Evolutionary conservation across 2,797 vertebrate species (phyloP), one percentile per base, ranked within the genome.

Genomic region (Pristis pectinata): DNA sequence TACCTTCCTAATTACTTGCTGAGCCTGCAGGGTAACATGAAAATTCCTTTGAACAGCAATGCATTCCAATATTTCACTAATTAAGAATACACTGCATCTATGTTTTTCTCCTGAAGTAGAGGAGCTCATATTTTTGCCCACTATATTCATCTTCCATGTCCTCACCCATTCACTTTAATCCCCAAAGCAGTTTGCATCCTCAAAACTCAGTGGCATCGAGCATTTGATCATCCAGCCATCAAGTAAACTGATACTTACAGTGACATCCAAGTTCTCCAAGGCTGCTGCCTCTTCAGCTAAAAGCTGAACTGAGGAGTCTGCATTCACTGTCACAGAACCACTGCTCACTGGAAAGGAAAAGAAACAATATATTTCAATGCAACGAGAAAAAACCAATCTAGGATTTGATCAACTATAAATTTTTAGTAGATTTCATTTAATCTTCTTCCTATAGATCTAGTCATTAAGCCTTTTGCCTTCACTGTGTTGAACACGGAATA

Each of bases 291-390:
- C 99, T 95, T 99, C 98, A 0, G 98, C 98, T 74, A 99, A 96
- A 95, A 99, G 96, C 95, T 99, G 99, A 95, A 99, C 98, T 0
- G 98, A 98, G 94, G 98, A 99, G 95, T 99, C 98, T 0, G 97
- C 97, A 0, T 99, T 98, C 95, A 99, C 98, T 0, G 98, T 98
- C 96, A 99, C 91, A 0, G 99, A 99, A 70, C 99, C 98, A 0
- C 98, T 99, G 97, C 99, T 99, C 96, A 99, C 98, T 99, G 96
- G 0, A 0, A 95, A 13, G 44, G n/a, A 49, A n/a, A 94, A 77
- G 8, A 7, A 30, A 82, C 11, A 67, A 41, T 27, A 44, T 22
- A 34, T 64, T 67, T 94, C 92, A 76, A 76, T 94, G 44, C 34
- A 10, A 30, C 76, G 44, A 19, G 67, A 37, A 91, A n/a, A 0